These are phyloP conservation scores for Fragum whitleyi DNA, from an alignment of 2,888 invertebrate genomes.

Conservation along the genomic window DNA sequence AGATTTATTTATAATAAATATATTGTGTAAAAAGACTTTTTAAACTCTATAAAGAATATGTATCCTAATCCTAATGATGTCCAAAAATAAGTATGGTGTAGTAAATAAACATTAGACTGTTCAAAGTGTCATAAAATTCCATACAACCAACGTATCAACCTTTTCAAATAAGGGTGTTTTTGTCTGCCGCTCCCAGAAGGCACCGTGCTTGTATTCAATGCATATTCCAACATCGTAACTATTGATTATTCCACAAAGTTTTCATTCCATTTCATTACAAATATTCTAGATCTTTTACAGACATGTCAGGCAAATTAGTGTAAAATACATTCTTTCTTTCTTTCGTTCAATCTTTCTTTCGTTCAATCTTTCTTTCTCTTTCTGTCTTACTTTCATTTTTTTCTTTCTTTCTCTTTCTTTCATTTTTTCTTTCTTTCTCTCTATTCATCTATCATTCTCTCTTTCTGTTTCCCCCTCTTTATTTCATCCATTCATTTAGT, in stretches of 20 bases:
- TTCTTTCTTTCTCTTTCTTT: neutral
- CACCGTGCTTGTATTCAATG: conserved; percentile 2
- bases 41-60: no score
- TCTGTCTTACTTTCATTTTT: no score
- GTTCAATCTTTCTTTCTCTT: neutral
- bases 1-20: no score
- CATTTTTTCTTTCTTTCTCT: neutral
- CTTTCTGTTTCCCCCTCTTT: neutral
- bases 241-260: conserved; percentile 10
- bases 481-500: no score
- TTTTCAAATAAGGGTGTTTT: neutral
- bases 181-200: conserved; percentile 1
- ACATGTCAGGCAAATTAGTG: neutral
- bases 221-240: conserved; percentile 2
- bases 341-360: neutral
- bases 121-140: no score
- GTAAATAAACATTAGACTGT: no score
- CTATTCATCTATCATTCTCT: neutral
- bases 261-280: conserved; percentile 22
- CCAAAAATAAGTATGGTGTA: no score
- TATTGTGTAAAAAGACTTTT: no score
- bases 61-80: no score
- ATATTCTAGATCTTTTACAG: conserved; percentile 1
- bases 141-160: no score
- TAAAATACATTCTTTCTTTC: neutral